A percentile compares a stretch with the other conserved stretches of the same genome.
Conservation (phyloP, 2,113 vertebrate genomes). For the Pholis gunnellus region DNA sequence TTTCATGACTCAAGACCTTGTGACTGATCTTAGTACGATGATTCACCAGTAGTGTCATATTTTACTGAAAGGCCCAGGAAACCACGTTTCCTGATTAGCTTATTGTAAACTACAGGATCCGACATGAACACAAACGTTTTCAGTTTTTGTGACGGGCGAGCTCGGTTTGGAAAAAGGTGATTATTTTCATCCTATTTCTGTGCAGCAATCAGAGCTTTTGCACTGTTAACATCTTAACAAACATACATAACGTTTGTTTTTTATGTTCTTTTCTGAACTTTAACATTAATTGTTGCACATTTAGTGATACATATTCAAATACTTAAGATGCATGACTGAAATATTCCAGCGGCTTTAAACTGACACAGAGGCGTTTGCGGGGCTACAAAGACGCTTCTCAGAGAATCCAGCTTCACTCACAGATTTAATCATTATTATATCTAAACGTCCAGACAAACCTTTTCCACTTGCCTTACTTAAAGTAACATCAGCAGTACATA, state of each 20-base stretch:
- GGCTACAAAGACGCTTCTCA: background rate
- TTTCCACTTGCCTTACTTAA: background rate
- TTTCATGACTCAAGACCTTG: background rate
- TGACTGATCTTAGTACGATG: background rate
- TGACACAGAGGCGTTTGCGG: background rate
- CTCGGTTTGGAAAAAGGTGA: background rate
- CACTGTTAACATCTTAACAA: background rate
- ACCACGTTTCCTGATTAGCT: background rate
- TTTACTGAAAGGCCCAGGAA: background rate
- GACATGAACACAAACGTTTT: background rate
- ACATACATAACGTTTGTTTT: background rate
- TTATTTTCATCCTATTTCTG: background rate
- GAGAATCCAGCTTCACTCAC: background rate
- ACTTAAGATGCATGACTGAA: background rate
- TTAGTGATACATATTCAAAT: background rate
- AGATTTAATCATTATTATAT: constrained; percentile 15
- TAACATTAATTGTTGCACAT: background rate
- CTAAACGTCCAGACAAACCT: background rate
- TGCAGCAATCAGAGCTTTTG: background rate
- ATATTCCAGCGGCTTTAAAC: background rate
- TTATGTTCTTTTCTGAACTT: background rate
- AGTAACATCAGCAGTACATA: background rate
- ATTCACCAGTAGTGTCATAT: background rate
- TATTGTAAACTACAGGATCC: background rate
- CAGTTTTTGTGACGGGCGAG: background rate